phyloP scores from a whole-genome alignment of 2,113 vertebrate species.

The Typhlomys cinereus region DNA sequence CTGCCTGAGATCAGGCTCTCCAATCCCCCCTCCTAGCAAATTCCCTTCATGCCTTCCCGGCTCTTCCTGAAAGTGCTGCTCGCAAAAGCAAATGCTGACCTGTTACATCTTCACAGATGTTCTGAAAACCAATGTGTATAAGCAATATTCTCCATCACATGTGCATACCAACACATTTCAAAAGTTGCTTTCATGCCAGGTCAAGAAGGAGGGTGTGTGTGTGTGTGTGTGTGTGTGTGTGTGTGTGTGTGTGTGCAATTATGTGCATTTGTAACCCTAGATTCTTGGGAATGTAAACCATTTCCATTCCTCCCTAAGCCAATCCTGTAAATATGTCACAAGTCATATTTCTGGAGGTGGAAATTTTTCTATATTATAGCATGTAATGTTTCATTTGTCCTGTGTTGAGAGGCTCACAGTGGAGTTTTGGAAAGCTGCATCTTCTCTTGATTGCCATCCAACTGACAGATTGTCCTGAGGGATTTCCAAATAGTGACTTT shows the following conservation, averaged over 20 bases:
- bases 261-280: background rate
- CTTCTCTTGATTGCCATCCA: constrained; percentile 7
- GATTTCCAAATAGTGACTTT: constrained; percentile 25
- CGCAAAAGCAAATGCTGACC: background rate
- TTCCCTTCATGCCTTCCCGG: background rate
- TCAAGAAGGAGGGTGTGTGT: background rate
- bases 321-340: background rate
- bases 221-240: background rate
- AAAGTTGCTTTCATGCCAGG: background rate
- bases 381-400: constrained; percentile 34
- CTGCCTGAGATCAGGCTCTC: background rate
- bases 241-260: background rate
- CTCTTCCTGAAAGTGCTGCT: background rate
- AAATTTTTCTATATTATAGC: background rate
- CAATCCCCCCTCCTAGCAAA: background rate
- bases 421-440: constrained; percentile 40
- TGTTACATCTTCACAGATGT: background rate
- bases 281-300: constrained; percentile 1
- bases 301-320: background rate
- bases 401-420: background rate
- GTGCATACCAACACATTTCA: background rate
- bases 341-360: background rate
- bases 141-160: background rate
- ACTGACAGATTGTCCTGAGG: constrained; percentile 10
- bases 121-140: background rate